Conservation (phyloP, 2,113 vertebrate species). For the Mesocricetus auratus region DNA sequence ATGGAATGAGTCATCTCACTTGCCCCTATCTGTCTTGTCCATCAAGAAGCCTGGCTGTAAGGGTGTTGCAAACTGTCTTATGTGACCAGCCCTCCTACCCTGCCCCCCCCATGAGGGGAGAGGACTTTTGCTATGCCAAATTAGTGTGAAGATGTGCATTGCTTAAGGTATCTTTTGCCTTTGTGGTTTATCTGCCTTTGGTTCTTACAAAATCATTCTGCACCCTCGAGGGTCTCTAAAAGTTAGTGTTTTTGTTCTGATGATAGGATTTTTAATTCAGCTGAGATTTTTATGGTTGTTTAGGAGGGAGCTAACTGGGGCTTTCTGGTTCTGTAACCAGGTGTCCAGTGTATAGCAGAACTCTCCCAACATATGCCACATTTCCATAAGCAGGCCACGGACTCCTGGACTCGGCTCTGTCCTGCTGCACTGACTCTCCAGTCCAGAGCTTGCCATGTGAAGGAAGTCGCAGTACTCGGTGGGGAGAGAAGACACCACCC, state of each 20-base stretch:
- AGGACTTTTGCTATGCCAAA: background rate
- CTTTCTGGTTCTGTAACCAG: background rate
- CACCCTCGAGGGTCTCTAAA: background rate
- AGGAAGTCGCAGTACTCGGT: background rate
- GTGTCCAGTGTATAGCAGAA: background rate
- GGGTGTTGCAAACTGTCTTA: background rate
- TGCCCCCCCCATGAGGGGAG: too few species aligned
- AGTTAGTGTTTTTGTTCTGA: background rate
- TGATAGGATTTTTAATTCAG: background rate
- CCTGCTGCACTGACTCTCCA: background rate
- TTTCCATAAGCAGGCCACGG: background rate
- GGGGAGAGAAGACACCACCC: background rate
- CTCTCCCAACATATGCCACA: background rate
- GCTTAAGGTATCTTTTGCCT: background rate
- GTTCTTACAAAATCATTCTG: background rate
- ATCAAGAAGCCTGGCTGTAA: background rate
- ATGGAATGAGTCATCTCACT: background rate
- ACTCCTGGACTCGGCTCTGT: too few species aligned
- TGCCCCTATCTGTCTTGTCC: background rate
- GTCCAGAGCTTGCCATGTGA: background rate
- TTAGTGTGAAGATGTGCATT: background rate
- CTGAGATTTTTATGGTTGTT: background rate
- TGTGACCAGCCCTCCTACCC: background rate
- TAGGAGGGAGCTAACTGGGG: background rate
- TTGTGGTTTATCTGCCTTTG: background rate